Conservation (phyloP, 1,140 invertebrate species). For the Cydia fagiglandana region DNA sequence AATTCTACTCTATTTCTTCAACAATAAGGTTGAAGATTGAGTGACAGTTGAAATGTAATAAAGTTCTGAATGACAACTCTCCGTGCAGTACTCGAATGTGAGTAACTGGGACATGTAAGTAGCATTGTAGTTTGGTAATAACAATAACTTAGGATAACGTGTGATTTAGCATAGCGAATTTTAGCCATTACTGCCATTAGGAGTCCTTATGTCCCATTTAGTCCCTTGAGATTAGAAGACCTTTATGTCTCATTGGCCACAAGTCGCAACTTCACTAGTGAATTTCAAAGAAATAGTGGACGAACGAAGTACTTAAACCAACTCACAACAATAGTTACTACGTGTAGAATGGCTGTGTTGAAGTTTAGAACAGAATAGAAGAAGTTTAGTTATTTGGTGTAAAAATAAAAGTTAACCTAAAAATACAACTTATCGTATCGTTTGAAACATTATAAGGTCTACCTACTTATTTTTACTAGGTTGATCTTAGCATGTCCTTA, state of each 20-base stretch:
- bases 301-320: no score
- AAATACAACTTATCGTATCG: no score
- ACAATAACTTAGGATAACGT: background rate
- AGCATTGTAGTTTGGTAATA: conserved; percentile 1
- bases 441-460: no score
- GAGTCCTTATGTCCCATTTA: no score
- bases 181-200: background rate
- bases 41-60: background rate
- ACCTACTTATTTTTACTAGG: no score
- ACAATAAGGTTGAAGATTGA: background rate
- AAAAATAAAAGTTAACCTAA: no score
- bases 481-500: background rate
- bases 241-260: background rate
- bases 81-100: background rate
- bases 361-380: no score
- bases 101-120: conserved; percentile 1
- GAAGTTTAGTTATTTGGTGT: no score
- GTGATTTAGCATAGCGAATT: background rate
- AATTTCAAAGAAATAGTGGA: no score
- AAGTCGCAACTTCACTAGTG: background rate
- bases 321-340: no score
- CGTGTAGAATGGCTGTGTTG: no score
- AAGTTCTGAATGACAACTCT: background rate
- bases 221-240: no score
- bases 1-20: background rate